Base-by-base conservation (phyloP, 1,140 invertebrate species). In the Drosophila willistoni region DNA sequence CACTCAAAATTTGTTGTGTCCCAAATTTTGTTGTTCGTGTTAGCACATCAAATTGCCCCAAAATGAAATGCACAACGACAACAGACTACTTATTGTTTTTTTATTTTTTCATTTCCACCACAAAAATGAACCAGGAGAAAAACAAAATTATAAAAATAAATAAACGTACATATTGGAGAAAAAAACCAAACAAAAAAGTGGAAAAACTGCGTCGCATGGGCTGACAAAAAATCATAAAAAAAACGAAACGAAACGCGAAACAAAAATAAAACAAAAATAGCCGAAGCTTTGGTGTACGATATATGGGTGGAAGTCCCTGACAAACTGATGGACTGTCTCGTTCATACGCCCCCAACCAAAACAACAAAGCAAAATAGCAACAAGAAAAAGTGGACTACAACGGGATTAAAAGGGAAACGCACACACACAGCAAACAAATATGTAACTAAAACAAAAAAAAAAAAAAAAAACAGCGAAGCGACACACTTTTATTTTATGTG, bases 171-270 rank as follows among this genome's bases (percentile, higher is more conserved):
- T 51, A 51, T 39, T 59, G 13, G 47, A 55, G 19, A 63, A 36
- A 36, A 9, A 36, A 36, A 65, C 47, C 66, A 25, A 78, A 76
- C 63, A 82, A 81, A 39, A 9, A 82, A 59, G 69, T 77, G 70
- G 61, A 87, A 82, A 81, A 77, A 63, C 63, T 79, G 67, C 79
- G 83, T 55, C 64, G 75, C 75, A 33, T 72, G 47, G 79, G 64
- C 51, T 65, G 57, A 59, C 17, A 54, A 63, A 63, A 63, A 59
- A 64, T 51, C 44, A 64, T 67, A 76, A 71, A 78, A 75, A 33
- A 17, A 36, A 36, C 34, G 34, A 12, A 12, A 39, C 36, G 36
- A 39, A 68, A 62, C 57, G 42, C 41, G 55, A 56, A 44, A 42
- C 25, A 68, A 42, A 70, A 69, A 17, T 55, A 33, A 33, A 71